phyloP scores from a whole-genome alignment of 2,888 invertebrate species.

The Acleris sparsana region DNA sequence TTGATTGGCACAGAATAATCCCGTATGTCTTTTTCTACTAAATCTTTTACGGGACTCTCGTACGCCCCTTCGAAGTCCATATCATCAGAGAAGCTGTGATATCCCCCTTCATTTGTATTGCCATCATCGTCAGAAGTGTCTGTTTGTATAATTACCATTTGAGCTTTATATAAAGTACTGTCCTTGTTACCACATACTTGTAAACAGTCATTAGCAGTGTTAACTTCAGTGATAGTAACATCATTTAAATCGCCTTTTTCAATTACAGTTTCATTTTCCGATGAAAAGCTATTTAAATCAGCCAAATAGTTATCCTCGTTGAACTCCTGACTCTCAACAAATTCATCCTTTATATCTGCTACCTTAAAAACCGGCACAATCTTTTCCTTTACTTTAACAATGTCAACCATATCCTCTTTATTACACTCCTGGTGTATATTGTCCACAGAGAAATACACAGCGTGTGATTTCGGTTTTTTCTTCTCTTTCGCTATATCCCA shows the following conservation, averaged over 20 bases:
- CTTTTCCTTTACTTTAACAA: slow-evolving; percentile 58
- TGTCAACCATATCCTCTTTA: slow-evolving; percentile 42
- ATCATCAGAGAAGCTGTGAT: slow-evolving; percentile 74
- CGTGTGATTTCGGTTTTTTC: slow-evolving; percentile 43
- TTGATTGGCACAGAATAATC: slow-evolving; percentile 78
- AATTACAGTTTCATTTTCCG: slow-evolving; percentile 62
- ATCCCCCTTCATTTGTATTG: slow-evolving; percentile 70
- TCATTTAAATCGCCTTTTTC: slow-evolving; percentile 45
- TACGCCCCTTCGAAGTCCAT: slow-evolving; percentile 68
- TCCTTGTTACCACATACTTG: slow-evolving; percentile 29
- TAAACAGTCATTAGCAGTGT: slow-evolving; percentile 25
- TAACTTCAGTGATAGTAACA: slow-evolving; percentile 33
- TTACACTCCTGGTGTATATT: slow-evolving; percentile 59
- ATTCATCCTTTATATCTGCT: slow-evolving; percentile 54
- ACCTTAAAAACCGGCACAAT: slow-evolving; percentile 58
- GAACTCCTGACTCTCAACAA: slow-evolving; percentile 75
- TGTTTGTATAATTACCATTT: slow-evolving; percentile 43
- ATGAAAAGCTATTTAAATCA: slow-evolving; percentile 64
- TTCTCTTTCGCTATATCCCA: slow-evolving; percentile 53
- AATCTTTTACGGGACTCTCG: slow-evolving; percentile 74
- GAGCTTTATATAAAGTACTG: slow-evolving; percentile 46
- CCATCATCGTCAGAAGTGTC: slow-evolving; percentile 48
- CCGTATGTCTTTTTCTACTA: slow-evolving; percentile 76
- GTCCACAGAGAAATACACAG: slow-evolving; percentile 61
- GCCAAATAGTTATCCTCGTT: slow-evolving; percentile 73